Conservation (phyloP, 2,113 vertebrate genomes). For the Leptobrachium ailaonicum region DNA sequence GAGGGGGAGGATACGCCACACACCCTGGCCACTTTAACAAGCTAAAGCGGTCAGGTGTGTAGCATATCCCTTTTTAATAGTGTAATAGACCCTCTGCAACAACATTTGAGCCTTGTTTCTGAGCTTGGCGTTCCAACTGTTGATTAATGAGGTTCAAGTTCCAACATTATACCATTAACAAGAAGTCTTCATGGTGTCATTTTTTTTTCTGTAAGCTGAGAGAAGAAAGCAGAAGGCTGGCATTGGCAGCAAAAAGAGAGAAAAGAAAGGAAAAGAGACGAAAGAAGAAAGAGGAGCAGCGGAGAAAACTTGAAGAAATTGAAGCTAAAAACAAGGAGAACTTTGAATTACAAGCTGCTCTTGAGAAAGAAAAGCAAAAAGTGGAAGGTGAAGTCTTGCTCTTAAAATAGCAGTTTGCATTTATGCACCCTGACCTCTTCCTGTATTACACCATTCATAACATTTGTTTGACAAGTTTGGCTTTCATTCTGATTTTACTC, state of each 20-base stretch:
- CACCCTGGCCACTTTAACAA: no score
- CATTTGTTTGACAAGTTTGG: no score
- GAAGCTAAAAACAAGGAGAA: conserved; percentile 96
- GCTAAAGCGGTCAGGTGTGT: no score
- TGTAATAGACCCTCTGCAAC: no score
- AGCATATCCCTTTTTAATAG: no score
- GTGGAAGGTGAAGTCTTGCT: conserved; percentile 76
- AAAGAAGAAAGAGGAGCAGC: conserved; percentile 92
- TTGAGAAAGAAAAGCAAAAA: conserved; percentile 88
- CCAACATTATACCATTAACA: not conserved
- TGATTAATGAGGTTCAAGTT: no score
- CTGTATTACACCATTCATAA: no score
- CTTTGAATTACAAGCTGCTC: conserved; percentile 87
- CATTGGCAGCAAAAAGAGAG: conserved; percentile 94
- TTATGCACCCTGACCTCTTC: not conserved
- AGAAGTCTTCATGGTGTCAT: not conserved
- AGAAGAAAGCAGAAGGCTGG: conserved; percentile 96
- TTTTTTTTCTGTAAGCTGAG: conserved; percentile 62
- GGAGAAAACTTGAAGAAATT: conserved; percentile 86
- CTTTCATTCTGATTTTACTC: no score
- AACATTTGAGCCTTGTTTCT: no score
- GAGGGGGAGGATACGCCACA: no score
- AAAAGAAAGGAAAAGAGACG: conserved; percentile 96
- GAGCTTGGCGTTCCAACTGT: no score
- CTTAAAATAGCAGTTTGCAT: not conserved